phyloP scores from a whole-genome alignment of 2,888 invertebrate genomes.

The Agonopterix arenella region DNA sequence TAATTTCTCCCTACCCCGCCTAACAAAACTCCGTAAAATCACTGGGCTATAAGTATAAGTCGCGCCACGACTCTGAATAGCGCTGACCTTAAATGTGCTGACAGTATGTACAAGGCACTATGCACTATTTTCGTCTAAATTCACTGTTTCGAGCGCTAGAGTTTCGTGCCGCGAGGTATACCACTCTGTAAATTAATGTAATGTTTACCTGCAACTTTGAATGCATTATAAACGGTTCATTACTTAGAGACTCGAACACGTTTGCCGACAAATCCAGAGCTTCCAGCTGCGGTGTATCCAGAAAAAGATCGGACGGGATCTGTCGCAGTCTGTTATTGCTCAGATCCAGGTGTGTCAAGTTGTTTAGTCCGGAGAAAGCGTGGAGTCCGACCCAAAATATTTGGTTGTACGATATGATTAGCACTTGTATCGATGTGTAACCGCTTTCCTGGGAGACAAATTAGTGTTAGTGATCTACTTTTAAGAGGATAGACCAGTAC shows the following conservation, averaged over 20 bases:
- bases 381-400: slow-evolving; percentile 79
- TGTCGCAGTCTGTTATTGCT: slow-evolving; percentile 79
- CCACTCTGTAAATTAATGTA: too few relatives aligned
- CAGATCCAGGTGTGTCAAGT: slow-evolving; percentile 73
- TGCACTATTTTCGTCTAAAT: too few relatives aligned
- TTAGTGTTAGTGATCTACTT: neutral
- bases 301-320: slow-evolving; percentile 73
- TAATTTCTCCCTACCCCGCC: too few relatives aligned
- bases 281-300: slow-evolving; percentile 67
- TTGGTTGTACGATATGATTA: slow-evolving; percentile 77
- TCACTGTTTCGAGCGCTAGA: too few relatives aligned
- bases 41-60: too few relatives aligned
- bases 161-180: too few relatives aligned
- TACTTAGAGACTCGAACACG: slow-evolving; percentile 73
- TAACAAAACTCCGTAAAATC: too few relatives aligned
- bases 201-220: slow-evolving; percentile 60
- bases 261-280: slow-evolving; percentile 79
- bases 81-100: too few relatives aligned
- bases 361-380: slow-evolving; percentile 72
- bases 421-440: slow-evolving; percentile 60
- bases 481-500: too few relatives aligned
- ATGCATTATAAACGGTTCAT: slow-evolving; percentile 76
- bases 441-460: slow-evolving; percentile 58
- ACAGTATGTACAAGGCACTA: too few relatives aligned
- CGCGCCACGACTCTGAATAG: too few relatives aligned